These are phyloP conservation scores for Fulmarus glacialis DNA, from an alignment of 2,113 vertebrate genomes.

Conservation along the genomic window DNA sequence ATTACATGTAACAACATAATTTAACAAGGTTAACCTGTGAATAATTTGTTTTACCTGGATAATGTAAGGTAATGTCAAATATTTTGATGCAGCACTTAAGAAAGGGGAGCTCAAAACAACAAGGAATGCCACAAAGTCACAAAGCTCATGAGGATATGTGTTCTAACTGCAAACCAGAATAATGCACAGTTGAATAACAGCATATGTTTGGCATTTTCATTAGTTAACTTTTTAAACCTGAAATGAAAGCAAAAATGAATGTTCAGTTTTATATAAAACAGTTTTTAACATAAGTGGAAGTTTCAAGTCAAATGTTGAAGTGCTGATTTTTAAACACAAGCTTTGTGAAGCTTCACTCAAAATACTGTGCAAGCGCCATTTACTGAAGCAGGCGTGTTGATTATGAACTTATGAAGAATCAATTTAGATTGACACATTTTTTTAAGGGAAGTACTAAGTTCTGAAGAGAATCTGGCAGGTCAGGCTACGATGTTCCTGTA, in stretches of 20 bases:
- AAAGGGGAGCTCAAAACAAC: slow-evolving; percentile 69
- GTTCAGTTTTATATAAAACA: not conserved
- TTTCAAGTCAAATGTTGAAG: not conserved
- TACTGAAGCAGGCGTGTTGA: not conserved
- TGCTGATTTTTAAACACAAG: not conserved
- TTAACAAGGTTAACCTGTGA: not conserved
- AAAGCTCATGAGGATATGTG: slow-evolving; percentile 69
- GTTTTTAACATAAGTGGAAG: not conserved
- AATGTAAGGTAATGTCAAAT: slow-evolving; percentile 81
- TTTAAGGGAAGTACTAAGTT: not conserved
- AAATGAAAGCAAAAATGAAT: not conserved
- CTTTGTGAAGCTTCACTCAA: not conserved
- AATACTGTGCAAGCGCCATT: not conserved
- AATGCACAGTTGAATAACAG: slow-evolving; percentile 77
- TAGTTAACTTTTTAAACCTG: slow-evolving; percentile 79
- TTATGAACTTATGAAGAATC: not conserved
- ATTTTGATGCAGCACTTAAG: slow-evolving; percentile 75
- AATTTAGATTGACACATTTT: not conserved
- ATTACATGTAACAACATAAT: not conserved
- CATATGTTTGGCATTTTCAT: slow-evolving; percentile 78
- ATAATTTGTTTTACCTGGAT: slow-evolving; percentile 72
- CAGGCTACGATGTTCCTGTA: not conserved
- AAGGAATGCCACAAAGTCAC: slow-evolving; percentile 74
- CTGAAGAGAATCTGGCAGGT: not conserved
- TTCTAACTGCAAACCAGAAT: slow-evolving; percentile 81